A percentile compares a stretch with the other conserved stretches of the same genome.
Evolutionary conservation across 2,888 invertebrate species (phyloP).

Genomic region (Masnerella sp.): DNA sequence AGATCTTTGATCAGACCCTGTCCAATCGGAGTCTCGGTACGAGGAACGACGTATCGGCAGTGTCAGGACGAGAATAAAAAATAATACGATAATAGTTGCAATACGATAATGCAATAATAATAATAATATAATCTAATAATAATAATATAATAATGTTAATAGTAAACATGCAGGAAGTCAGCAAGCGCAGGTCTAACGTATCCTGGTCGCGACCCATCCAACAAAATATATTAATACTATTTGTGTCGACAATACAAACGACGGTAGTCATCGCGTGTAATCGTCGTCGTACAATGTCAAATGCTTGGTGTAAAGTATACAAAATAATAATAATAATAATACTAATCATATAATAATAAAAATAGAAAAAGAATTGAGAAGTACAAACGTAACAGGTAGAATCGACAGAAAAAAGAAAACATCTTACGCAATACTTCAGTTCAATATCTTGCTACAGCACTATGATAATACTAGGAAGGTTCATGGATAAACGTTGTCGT

Average conservation of each 20-base stretch:
- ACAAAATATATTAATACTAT: constrained; percentile 77
- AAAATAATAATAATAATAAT: constrained; percentile 62
- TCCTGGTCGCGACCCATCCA: constrained; percentile 66
- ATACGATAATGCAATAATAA: constrained; percentile 63
- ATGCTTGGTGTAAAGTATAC: constrained; percentile 56
- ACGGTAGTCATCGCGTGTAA: constrained; percentile 49
- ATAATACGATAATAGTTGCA: constrained; percentile 61
- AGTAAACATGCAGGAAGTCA: constrained; percentile 74
- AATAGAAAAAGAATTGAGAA: constrained; percentile 62
- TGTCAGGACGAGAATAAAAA: constrained; percentile 60
- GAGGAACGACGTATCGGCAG: constrained; percentile 54
- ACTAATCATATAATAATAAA: constrained; percentile 58
- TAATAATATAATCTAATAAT: constrained; percentile 64
- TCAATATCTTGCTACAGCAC: constrained; percentile 62
- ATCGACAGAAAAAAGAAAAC: constrained; percentile 63
- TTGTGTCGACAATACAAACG: constrained; percentile 61
- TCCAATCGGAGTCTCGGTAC: constrained; percentile 54
- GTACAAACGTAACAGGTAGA: constrained; percentile 62
- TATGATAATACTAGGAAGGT: constrained; percentile 62
- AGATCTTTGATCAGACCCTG: constrained; percentile 36
- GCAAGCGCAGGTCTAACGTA: constrained; percentile 52
- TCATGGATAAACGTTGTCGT: constrained; percentile 47
- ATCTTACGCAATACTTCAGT: constrained; percentile 64
- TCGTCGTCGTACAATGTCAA: constrained; percentile 55
- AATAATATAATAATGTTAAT: constrained; percentile 69